Evolutionary conservation across 2,888 invertebrate species (phyloP), one percentile per base, ranked within the genome.

Genomic region (Lycaena phlaeas): DNA sequence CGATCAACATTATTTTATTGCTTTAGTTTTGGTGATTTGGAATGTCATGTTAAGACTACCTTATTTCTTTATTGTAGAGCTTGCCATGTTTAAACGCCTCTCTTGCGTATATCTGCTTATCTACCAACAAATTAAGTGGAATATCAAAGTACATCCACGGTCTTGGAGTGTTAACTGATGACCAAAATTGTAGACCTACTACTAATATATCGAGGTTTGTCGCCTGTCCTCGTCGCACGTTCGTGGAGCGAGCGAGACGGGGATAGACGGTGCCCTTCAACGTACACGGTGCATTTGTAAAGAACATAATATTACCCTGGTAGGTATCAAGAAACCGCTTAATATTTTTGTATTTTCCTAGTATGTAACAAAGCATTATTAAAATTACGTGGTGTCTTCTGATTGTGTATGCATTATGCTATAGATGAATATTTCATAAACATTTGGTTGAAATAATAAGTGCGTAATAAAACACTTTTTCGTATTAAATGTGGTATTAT

Each of bases 381-480:
- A 63, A 57, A 60, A 61, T 64, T 65, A 45, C 64, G 71, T 75
- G 78, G 70, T 75, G 75, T 78, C 75, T 73, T 74, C 69, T 75
- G 71, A 77, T 71, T 68, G 75, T 78, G 79, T 79, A 81, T 68
- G 73, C 76, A 71, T 72, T 76, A 77, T 73, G 81, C 79, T 82
- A 77, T 81, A 81, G 79, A 73, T 64, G 73, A 76, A 60, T 78
- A 75, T 70, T 70, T 68, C 70, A 60, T 79, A 78, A 74, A 79
- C 76, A 78, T 81, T 82, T 82, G 69, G 72, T 81, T 81, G 79
- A 75, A 81, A 82, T 82, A 79, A 84, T 82, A 84, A 84, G 78
- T 82, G 81, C 82, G 81, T 82, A 84, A 84, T 82, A 82, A 82
- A 84, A 84, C 79, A 82, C 74, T 74, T 84, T 74, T 84, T 82